Percentiles rank a stretch among this genome's conserved stretches.
Evolutionary conservation across 2,113 vertebrate genomes (phyloP).

Genomic region (Anolis carolinensis): DNA sequence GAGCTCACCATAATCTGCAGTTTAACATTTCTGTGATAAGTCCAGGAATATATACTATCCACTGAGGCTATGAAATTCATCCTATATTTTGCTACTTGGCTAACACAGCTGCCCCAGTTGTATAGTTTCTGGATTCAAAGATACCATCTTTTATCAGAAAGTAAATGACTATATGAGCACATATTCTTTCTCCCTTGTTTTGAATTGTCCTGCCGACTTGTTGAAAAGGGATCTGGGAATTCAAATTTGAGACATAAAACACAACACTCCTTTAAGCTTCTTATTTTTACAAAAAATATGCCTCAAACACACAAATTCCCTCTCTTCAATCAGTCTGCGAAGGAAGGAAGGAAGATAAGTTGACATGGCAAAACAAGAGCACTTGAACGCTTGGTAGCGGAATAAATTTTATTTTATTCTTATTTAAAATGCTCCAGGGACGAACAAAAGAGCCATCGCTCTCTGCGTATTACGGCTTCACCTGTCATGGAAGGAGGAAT

Average conservation of each 20-base stretch:
- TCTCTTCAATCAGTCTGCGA: neutral
- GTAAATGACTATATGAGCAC: neutral
- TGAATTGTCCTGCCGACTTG: neutral
- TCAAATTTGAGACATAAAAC: neutral
- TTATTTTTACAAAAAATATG: neutral
- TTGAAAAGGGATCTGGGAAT: neutral
- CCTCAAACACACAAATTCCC: neutral
- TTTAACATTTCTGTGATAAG: too few species aligned
- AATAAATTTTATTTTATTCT: neutral
- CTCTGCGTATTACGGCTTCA: neutral
- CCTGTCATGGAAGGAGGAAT: neutral
- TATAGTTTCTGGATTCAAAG: too few species aligned
- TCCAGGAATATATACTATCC: too few species aligned
- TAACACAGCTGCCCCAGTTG: too few species aligned
- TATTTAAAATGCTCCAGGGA: constrained; percentile 18
- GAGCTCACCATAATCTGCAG: too few species aligned
- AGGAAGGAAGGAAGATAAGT: neutral
- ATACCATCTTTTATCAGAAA: neutral
- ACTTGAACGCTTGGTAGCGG: neutral
- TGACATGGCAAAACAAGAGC: neutral
- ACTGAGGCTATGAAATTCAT: too few species aligned
- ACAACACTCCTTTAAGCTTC: neutral
- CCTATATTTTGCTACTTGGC: too few species aligned
- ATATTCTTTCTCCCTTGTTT: neutral
- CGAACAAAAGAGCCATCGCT: neutral